Conservation (phyloP, 2,888 invertebrate species). For the Gortyna flavago region DNA sequence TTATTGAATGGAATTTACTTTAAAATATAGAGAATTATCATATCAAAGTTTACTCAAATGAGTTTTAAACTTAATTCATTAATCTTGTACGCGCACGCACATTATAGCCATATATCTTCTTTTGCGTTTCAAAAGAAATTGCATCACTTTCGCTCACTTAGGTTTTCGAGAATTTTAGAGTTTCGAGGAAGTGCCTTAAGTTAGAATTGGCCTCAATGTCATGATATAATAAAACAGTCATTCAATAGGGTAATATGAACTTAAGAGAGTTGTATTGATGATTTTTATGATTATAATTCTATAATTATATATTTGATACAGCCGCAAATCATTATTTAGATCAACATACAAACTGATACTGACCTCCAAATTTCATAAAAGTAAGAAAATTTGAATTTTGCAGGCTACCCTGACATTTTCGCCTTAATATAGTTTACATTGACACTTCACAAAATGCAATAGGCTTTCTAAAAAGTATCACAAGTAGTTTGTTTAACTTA, state of each 20-base stretch:
- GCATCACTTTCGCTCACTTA: too few species aligned
- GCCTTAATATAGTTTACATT: slow-evolving; percentile 18
- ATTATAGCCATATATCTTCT: too few species aligned
- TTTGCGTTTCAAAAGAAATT: too few species aligned
- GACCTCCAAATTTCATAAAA: neutral
- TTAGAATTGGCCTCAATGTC: neutral
- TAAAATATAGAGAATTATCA: too few species aligned
- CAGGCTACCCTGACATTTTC: neutral
- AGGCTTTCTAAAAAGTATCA: slow-evolving; percentile 28
- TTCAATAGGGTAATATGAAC: neutral
- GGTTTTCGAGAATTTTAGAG: too few species aligned
- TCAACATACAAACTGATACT: neutral
- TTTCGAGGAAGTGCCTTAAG: too few species aligned
- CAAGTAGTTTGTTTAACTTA: slow-evolving; percentile 86
- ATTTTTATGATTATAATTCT: neutral
- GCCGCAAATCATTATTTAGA: neutral
- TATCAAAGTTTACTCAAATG: too few species aligned
- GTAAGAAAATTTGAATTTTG: neutral
- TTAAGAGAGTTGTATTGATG: too few species aligned
- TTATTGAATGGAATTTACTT: too few species aligned
- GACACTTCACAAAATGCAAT: slow-evolving; percentile 39
- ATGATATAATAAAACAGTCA: neutral
- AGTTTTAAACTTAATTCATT: too few species aligned
- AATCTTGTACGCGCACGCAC: too few species aligned
- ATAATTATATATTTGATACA: neutral